These are phyloP conservation scores for Nycticebus coucang DNA, from an alignment of 2,113 vertebrate species.

Conservation along the genomic window DNA sequence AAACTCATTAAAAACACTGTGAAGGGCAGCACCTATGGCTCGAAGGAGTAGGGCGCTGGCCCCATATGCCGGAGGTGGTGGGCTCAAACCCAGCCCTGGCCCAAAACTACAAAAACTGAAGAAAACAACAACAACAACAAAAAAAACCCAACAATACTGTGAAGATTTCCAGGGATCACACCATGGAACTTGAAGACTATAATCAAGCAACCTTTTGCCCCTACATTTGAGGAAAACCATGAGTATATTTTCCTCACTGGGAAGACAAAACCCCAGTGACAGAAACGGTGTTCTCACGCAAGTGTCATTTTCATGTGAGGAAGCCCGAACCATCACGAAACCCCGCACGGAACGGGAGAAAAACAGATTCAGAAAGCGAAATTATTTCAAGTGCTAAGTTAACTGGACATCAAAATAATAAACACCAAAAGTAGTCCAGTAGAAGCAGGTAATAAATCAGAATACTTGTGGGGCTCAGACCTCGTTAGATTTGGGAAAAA, in stretches of 20 bases:
- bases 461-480: conserved; percentile 67
- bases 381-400: conserved; percentile 53
- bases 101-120: too few relatives aligned
- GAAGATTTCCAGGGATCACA: neutral
- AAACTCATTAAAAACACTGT: fast-evolving
- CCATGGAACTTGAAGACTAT: neutral
- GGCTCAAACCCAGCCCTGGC: too few relatives aligned
- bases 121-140: too few relatives aligned
- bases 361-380: neutral
- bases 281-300: neutral
- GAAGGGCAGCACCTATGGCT: too few relatives aligned
- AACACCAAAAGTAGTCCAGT: conserved; percentile 60
- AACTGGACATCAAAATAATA: conserved; percentile 72
- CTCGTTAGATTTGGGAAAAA: conserved; percentile 68
- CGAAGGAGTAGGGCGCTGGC: too few relatives aligned
- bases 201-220: neutral
- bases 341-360: neutral
- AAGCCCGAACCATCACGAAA: neutral
- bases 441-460: conserved; percentile 72
- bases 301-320: neutral
- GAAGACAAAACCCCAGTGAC: neutral
- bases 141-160: too few relatives aligned
- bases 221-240: neutral
- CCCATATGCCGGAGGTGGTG: too few relatives aligned
- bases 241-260: fast-evolving